Percentiles rank a stretch among this genome's conserved stretches.
Evolutionary conservation across 1,140 invertebrate genomes (phyloP).

Genomic region (Sycophaga agraensis): DNA sequence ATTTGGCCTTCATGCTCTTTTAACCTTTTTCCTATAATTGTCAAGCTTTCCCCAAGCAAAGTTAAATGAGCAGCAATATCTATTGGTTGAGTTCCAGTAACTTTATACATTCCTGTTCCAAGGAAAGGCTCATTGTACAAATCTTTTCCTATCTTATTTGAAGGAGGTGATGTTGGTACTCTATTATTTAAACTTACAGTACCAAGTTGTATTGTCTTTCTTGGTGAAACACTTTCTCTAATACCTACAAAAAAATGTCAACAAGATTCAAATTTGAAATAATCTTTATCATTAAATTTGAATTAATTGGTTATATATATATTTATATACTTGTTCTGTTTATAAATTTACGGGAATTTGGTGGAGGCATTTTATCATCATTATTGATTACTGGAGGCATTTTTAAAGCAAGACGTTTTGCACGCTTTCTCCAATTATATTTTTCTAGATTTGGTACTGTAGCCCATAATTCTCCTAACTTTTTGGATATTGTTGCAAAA

Average conservation of each 20-base stretch:
- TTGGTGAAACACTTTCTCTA: slow-evolving; percentile 34
- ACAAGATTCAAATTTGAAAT: slow-evolving; percentile 25
- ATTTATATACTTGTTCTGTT: slow-evolving; percentile 55
- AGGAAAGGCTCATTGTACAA: slow-evolving; percentile 43
- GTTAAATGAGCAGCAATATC: slow-evolving; percentile 93
- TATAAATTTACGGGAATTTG: slow-evolving; percentile 52
- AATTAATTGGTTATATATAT: not conserved
- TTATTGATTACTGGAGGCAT: slow-evolving; percentile 41
- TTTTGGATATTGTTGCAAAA: slow-evolving; percentile 77
- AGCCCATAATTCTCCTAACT: slow-evolving; percentile 82
- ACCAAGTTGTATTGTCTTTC: slow-evolving; percentile 55
- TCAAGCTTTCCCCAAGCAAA: slow-evolving; percentile 88
- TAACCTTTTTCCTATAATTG: slow-evolving; percentile 87
- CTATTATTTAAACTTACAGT: slow-evolving; percentile 54
- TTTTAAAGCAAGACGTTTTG: slow-evolving; percentile 68
- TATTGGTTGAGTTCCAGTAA: slow-evolving; percentile 78
- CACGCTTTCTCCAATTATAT: slow-evolving; percentile 75
- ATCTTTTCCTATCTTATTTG: slow-evolving; percentile 48
- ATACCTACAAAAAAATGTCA: slow-evolving; percentile 13
- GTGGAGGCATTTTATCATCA: slow-evolving; percentile 53
- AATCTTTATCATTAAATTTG: not conserved
- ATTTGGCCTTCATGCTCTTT: slow-evolving; percentile 95
- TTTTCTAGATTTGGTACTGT: slow-evolving; percentile 65
- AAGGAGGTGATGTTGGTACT: slow-evolving; percentile 55
- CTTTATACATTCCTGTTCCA: slow-evolving; percentile 63